Evolutionary conservation across 2,113 vertebrate species (phyloP).

Genomic region (Tragelaphus imberbis): DNA sequence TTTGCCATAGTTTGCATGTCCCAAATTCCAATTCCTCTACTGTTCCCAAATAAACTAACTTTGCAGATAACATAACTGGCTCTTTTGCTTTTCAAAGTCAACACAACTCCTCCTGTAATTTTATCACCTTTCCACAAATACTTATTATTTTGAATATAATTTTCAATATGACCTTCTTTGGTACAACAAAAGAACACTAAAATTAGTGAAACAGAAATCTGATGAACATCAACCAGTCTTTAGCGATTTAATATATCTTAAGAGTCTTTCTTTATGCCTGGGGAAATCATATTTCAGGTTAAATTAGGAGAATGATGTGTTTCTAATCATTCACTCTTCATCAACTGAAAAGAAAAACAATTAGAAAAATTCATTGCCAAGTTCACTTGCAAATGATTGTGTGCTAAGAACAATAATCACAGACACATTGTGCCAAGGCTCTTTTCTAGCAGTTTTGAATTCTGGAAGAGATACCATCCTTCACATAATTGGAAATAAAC

Average conservation of each 20-base stretch:
- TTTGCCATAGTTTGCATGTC: not conserved
- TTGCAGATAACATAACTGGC: not conserved
- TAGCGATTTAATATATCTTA: not conserved
- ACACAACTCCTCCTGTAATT: not conserved
- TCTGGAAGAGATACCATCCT: not conserved
- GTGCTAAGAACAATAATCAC: not conserved
- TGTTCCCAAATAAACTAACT: not conserved
- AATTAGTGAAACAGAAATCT: not conserved
- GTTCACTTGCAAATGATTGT: not conserved
- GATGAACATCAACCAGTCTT: not conserved
- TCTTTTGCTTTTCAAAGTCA: not conserved
- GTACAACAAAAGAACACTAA: not conserved
- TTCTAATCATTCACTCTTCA: not conserved
- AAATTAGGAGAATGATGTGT: not conserved
- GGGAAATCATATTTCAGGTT: constrained; percentile 2
- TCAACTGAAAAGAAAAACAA: not conserved
- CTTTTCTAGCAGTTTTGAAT: not conserved
- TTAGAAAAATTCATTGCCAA: not conserved
- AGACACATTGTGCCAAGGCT: not conserved
- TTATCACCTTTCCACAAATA: not conserved
- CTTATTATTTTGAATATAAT: constrained; percentile 1
- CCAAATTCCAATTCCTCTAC: not conserved
- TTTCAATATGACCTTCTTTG: not conserved
- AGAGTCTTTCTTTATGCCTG: not conserved
- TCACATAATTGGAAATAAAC: not conserved